Evolutionary conservation across 2,888 invertebrate genomes (phyloP).

Genomic region (Hartigia nigra): DNA sequence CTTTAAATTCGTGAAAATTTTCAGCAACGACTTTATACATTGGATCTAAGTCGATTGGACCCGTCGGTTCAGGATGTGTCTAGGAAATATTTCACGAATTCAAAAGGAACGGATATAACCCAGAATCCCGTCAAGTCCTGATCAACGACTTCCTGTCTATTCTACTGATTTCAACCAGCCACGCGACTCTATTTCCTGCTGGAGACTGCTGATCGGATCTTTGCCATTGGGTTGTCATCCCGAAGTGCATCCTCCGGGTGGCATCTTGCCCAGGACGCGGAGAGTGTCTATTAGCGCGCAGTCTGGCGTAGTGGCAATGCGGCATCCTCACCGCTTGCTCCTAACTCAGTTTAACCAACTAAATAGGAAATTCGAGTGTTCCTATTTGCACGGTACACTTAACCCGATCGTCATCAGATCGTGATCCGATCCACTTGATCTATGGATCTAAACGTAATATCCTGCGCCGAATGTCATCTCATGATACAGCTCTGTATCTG

Average conservation of each 20-base stretch:
- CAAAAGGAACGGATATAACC: no score
- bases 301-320: not conserved
- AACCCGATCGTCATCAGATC: not conserved
- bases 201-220: not conserved
- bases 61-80: no score
- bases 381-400: not conserved
- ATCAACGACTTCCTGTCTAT: not conserved
- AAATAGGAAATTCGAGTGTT: not conserved
- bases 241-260: not conserved
- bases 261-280: not conserved
- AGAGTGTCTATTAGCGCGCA: not conserved
- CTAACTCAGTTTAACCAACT: not conserved
- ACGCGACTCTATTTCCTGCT: not conserved
- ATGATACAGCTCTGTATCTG: not conserved
- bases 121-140: no score
- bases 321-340: not conserved
- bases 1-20: not conserved
- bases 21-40: not conserved
- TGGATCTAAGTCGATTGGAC: no score
- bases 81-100: no score
- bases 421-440: not conserved
- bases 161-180: not conserved
- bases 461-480: not conserved
- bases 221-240: not conserved
- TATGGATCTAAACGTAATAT: not conserved